Evolutionary conservation across 1,140 invertebrate genomes (phyloP), one percentile per base, ranked within the genome.

Genomic region (Pomacea maculata): DNA sequence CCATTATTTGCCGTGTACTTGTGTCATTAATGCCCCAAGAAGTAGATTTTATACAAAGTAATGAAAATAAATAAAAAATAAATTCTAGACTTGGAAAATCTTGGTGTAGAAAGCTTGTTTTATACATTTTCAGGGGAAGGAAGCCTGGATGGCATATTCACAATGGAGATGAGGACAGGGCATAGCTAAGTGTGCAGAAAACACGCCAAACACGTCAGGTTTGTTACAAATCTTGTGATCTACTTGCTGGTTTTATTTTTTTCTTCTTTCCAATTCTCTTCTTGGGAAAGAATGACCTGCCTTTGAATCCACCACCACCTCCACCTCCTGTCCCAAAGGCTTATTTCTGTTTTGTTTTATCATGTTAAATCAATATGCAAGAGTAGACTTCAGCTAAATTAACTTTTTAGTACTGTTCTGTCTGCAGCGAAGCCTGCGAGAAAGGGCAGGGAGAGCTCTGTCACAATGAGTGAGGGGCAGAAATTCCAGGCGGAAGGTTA

Each of bases 401-500:
- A 2, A 68, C 14, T 54, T 80, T 61, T 63, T 19, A 63, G 52
- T n/a, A 73, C 11, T 61, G 17, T 63, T 61, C 21, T 61, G 15
- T 21, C 25, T 78, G 75, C 57, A 25, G 80, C 61, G 52, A 17
- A 78, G 61, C 25, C 9, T 34, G n/a, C n/a, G 11, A 19, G 15
- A 45, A 9, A 61, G 54, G 54, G 6, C 25, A 21, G 75, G 4
- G 57, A 80, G 10, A 72, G 64, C 25, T 52, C 78, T 80, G 70
- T 67, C 25, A 83, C 68, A 63, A 85, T 85, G 84, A 86, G 80
- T 72, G 81, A 84, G 57, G 74, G 78, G 12, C 85, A 85, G 67
- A 85, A 84, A 67, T 80, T 86, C 78, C 83, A 86, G 77, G 82
- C 88, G 45, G 82, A 86, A n/a, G 84, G 85, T 21, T 90, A 90